These are phyloP conservation scores for Connochaetes taurinus DNA, from an alignment of 2,113 vertebrate genomes.

Conservation along the genomic window DNA sequence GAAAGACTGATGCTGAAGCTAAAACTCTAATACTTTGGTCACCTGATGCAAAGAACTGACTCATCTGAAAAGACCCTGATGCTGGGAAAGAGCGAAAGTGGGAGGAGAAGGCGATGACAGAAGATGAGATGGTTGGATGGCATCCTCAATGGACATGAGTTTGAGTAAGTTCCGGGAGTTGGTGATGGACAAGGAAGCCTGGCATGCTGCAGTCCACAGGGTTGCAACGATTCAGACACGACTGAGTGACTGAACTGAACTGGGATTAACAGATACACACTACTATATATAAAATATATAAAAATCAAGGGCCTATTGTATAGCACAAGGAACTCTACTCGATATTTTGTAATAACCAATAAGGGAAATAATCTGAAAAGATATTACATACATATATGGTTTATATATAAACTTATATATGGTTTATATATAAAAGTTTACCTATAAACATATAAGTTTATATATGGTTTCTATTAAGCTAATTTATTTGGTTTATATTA, in stretches of 20 bases:
- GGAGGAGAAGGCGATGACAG: not conserved
- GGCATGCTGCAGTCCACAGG: not conserved
- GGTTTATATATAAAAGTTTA: no score
- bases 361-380: not conserved
- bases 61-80: not conserved
- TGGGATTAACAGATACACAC: not conserved
- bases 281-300: not conserved
- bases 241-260: not conserved
- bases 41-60: not conserved
- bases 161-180: not conserved
- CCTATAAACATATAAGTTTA: no score
- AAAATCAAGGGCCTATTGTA: not conserved
- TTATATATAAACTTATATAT: not conserved
- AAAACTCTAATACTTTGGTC: not conserved
- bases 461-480: not conserved
- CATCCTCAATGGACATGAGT: not conserved
- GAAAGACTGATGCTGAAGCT: not conserved
- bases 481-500: not conserved
- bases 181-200: not conserved
- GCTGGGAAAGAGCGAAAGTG: not conserved
- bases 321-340: not conserved
- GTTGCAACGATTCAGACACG: accelerated
- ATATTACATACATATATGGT: not conserved
- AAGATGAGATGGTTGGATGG: not conserved
- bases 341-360: not conserved